These are phyloP conservation scores for Blomia tropicalis DNA, from an alignment of 2,888 invertebrate species.

Conservation along the genomic window DNA sequence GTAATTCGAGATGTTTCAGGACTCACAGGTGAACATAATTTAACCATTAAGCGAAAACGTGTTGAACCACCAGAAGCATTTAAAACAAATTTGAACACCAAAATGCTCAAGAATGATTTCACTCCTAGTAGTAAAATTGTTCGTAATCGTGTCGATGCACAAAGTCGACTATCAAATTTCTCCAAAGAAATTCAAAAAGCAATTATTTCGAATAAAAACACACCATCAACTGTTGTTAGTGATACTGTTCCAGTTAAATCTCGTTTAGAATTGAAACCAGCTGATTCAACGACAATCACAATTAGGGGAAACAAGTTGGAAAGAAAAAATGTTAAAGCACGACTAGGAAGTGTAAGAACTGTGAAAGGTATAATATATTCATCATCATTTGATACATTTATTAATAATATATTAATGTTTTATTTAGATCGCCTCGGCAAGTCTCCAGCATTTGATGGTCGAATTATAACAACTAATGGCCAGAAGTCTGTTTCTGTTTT, in stretches of 20 bases:
- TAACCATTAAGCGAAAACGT: neutral
- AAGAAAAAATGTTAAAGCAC: neutral
- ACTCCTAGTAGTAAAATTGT: neutral
- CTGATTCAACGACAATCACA: neutral
- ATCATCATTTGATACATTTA: neutral
- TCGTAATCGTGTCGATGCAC: neutral
- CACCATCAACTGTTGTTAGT: neutral
- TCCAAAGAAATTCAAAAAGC: neutral
- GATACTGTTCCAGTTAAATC: neutral
- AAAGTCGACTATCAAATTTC: slow-evolving; percentile 4
- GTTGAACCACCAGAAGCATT: neutral
- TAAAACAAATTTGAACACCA: neutral
- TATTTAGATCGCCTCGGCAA: slow-evolving; percentile 10
- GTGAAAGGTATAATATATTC: neutral
- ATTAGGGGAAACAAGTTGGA: neutral
- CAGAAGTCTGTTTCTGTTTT: neutral
- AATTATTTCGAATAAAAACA: neutral
- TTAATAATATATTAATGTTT: neutral
- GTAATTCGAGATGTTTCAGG: slow-evolving; percentile 1
- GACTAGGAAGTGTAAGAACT: neutral
- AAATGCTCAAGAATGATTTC: neutral
- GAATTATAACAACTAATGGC: neutral
- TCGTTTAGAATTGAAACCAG: neutral
- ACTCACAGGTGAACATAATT: neutral
- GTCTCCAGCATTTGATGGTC: neutral